Percentiles rank a stretch among this genome's conserved stretches.
Conservation (phyloP, 2,113 vertebrate species). For the Onychorhynchus coronatus region DNA sequence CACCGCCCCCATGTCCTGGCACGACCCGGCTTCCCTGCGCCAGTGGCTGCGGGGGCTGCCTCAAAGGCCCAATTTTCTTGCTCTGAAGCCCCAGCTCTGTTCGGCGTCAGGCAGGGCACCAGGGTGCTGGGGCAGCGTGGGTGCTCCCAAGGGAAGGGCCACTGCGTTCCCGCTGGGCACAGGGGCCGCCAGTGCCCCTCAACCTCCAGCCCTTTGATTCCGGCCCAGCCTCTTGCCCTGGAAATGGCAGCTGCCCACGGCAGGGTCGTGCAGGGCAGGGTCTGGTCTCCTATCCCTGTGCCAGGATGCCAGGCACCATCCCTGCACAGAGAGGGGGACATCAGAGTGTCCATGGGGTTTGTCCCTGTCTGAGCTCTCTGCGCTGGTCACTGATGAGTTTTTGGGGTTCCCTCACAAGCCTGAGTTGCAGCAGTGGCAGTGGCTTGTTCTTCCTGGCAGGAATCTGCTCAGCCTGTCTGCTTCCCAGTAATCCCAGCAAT, state of each 20-base stretch:
- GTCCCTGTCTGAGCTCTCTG: neutral
- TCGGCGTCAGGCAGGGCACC: accelerated
- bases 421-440: neutral
- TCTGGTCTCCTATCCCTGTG: neutral
- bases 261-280: neutral
- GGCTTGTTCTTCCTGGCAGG: neutral
- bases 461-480: neutral
- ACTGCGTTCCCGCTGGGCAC: accelerated
- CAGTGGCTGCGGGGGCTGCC: neutral
- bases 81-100: conserved; percentile 13
- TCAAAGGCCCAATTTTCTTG: neutral
- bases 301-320: accelerated
- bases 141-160: neutral
- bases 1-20: neutral
- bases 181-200: neutral
- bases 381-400: neutral
- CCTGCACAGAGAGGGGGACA: accelerated
- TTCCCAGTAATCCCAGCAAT: neutral
- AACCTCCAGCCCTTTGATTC: conserved; percentile 13
- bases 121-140: neutral
- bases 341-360: accelerated
- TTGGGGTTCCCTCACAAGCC: neutral
- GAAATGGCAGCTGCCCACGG: neutral
- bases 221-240: neutral
- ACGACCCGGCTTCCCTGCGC: accelerated